Percentiles rank a stretch among this genome's conserved stretches.
Evolutionary conservation across 2,797 vertebrate genomes (phyloP).

Genomic region (Molothrus aeneus): DNA sequence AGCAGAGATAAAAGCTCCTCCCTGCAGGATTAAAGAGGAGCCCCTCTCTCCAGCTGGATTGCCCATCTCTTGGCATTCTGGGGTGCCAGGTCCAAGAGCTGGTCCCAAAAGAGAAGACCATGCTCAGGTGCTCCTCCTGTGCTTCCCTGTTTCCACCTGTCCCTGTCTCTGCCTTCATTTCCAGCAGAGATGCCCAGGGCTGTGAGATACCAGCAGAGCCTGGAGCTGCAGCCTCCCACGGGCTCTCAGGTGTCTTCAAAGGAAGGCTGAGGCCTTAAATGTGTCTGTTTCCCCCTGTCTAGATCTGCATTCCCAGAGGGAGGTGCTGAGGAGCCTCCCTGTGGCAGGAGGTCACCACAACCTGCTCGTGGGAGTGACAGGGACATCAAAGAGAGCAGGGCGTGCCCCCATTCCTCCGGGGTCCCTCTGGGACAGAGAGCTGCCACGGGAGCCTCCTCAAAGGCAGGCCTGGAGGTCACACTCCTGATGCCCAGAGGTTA

Average conservation of each 20-base stretch:
- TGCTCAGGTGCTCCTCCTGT: background rate
- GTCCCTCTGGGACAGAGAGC: background rate
- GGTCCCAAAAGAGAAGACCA: background rate
- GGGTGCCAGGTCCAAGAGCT: background rate
- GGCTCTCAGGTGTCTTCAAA: background rate
- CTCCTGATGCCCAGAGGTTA: background rate
- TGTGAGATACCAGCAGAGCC: background rate
- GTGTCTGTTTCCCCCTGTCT: background rate
- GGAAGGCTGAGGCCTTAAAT: background rate
- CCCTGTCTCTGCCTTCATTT: background rate
- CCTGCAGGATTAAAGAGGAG: background rate
- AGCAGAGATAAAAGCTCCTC: background rate
- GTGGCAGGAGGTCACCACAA: background rate
- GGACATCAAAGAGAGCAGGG: background rate
- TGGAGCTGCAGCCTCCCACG: background rate
- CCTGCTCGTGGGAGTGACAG: background rate
- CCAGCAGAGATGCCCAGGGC: background rate
- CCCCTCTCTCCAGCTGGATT: background rate
- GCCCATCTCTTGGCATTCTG: background rate
- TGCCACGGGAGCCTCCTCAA: background rate
- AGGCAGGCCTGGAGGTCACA: background rate
- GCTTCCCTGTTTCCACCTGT: background rate
- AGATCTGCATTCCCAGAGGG: background rate
- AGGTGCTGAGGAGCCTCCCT: background rate
- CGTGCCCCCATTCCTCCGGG: background rate